These are phyloP conservation scores for Phthorimaea operculella DNA, from an alignment of 1,140 invertebrate species.

Conservation along the genomic window DNA sequence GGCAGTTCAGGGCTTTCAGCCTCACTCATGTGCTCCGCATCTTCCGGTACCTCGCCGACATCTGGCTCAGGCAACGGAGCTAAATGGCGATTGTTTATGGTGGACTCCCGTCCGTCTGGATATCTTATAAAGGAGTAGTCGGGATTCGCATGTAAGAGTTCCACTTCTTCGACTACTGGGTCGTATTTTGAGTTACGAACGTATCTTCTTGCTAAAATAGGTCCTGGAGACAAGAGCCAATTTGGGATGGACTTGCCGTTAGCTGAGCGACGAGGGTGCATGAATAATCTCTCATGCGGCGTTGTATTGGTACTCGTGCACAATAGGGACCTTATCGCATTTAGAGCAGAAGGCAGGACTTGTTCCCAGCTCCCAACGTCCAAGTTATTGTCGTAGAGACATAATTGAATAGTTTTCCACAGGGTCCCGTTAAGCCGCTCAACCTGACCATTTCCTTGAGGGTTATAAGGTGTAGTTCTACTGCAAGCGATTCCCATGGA, in stretches of 20 bases:
- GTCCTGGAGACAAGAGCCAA: slow-evolving; percentile 5
- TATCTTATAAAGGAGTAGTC: slow-evolving; percentile 10
- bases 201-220: neutral
- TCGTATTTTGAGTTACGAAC: slow-evolving; percentile 8
- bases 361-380: neutral
- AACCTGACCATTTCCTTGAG: slow-evolving; percentile 20
- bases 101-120: slow-evolving; percentile 12
- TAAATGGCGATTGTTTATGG: slow-evolving; percentile 9
- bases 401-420: neutral
- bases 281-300: slow-evolving; percentile 10
- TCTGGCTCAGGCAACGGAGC: neutral
- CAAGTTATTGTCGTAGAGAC: neutral
- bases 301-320: slow-evolving; percentile 10
- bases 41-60: too few species aligned
- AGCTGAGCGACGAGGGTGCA: neutral
- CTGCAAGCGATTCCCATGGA: neutral
- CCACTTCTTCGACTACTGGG: slow-evolving; percentile 13
- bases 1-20: too few species aligned
- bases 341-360: slow-evolving; percentile 1
- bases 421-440: slow-evolving; percentile 16
- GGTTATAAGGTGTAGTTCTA: slow-evolving; percentile 17
- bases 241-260: neutral
- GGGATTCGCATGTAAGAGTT: slow-evolving; percentile 13
- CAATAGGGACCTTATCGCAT: slow-evolving; percentile 7
- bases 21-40: too few species aligned